Evolutionary conservation across 30 jellyfish, hydroid and myxozoan species (phyloP), one percentile per base, ranked within the genome.

Genomic region (Cassiopea xamachana): DNA sequence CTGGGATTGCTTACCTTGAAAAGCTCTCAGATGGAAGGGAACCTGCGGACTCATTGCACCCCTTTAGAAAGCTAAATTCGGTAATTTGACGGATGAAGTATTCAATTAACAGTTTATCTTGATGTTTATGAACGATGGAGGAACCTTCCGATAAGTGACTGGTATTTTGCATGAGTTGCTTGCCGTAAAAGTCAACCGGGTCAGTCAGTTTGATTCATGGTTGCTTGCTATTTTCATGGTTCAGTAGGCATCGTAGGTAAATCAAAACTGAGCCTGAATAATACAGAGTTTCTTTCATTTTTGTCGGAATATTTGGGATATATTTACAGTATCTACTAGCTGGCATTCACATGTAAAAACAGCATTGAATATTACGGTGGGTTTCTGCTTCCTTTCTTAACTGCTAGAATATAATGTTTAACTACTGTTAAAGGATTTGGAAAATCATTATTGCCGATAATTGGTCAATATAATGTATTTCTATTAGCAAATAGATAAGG

Each of bases 141-240:
- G 45, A 68, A 39, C 4, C 45, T 18, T 59, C 1, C 50, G 17
- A 13, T 49, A 45, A 15, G 19, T 27, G 7, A 51, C 89, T 44
- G 89, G 89, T 84, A 67, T 44, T 14, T 19, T 17, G 60, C 45
- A 17, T 46, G 16, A 49, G 62, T 46, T 78, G 87, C 68, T 77
- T 78, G 73, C 81, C 48, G 43, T 67, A n/a, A 69, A 55, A 79
- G 49, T 71, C 90, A 79, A 69, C 16, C 95, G 95, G 95, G 95
- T 88, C 95, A 88, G 17, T 79, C 94, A 80, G n/a, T 67, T 17
- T 77, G 77, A 84, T 84, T 84, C 92, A 60, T 46, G 92, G 92
- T 84, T 16, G 39, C 77, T 71, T 10, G 64, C 46, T 67, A 59
- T 5, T 50, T 75, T 46, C 79, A 71, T 1, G 81, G 95, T 88